Evolutionary conservation across 2,797 vertebrate genomes (phyloP).

Genomic region (Arctocebus calabarensis): DNA sequence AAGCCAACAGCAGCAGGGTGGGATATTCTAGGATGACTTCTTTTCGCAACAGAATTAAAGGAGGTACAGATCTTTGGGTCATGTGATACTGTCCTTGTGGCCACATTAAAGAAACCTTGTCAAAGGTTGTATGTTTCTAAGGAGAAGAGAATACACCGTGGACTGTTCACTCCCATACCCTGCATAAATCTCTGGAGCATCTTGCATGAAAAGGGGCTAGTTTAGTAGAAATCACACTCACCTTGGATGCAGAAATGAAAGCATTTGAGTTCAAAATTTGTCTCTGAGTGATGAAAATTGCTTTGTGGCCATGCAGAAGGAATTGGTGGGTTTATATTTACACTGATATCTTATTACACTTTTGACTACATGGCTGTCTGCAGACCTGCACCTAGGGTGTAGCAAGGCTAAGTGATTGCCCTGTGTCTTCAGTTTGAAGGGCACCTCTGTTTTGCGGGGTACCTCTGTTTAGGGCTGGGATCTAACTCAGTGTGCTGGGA

Average conservation of each 20-base stretch:
- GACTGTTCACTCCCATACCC: background rate
- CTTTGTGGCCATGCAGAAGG: background rate
- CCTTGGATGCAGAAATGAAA: background rate
- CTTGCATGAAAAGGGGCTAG: background rate
- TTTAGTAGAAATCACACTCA: background rate
- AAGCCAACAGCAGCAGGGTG: background rate
- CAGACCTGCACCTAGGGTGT: background rate
- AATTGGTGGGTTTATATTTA: background rate
- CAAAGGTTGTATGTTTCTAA: slow-evolving; percentile 67
- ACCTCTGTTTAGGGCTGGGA: background rate
- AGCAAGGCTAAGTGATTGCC: background rate
- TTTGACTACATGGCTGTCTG: background rate
- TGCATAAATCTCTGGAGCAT: background rate
- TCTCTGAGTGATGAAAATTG: background rate
- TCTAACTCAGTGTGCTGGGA: background rate
- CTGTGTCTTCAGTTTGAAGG: background rate
- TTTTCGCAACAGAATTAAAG: slow-evolving; percentile 52
- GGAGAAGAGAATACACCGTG: background rate
- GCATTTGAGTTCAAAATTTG: background rate
- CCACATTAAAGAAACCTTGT: slow-evolving; percentile 63
- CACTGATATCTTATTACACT: background rate
- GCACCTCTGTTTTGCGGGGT: background rate
- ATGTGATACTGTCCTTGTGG: slow-evolving; percentile 45
- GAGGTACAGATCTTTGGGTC: slow-evolving; percentile 57
- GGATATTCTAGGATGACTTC: background rate